phyloP scores from a whole-genome alignment of 2,888 invertebrate genomes.

The Ophion costatus region DNA sequence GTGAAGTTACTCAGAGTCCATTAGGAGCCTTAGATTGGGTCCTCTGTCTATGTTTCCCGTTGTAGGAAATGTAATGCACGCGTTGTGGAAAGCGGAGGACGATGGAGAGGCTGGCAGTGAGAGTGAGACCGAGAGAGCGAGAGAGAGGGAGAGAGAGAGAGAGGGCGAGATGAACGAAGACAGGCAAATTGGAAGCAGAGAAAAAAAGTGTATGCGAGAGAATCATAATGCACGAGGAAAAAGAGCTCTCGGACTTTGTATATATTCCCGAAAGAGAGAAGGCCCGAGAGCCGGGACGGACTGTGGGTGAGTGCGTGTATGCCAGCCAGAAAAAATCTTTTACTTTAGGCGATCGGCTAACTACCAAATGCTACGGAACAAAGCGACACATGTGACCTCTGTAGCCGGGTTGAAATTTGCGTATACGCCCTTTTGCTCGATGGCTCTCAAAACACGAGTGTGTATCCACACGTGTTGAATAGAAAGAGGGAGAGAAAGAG shows the following conservation, averaged over 20 bases:
- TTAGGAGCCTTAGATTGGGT: slow-evolving; percentile 63
- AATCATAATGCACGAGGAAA: slow-evolving; percentile 15
- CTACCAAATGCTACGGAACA: neutral
- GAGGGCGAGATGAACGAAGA: slow-evolving; percentile 3
- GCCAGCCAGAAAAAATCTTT: slow-evolving; percentile 30
- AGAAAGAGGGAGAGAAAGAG: slow-evolving; percentile 6
- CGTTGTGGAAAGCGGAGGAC: slow-evolving; percentile 6
- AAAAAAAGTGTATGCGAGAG: slow-evolving; percentile 1
- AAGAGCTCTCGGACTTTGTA: slow-evolving; percentile 25
- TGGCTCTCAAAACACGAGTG: neutral
- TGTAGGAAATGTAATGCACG: slow-evolving; percentile 49
- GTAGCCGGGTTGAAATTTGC: neutral
- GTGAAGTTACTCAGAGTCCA: too few relatives aligned
- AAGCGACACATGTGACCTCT: neutral
- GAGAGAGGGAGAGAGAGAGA: neutral
- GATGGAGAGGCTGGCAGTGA: slow-evolving; percentile 10
- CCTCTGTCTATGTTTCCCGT: slow-evolving; percentile 34
- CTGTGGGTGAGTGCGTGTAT: slow-evolving; percentile 3
- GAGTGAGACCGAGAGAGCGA: too few relatives aligned
- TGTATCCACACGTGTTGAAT: neutral
- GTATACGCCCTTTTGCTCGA: slow-evolving; percentile 9
- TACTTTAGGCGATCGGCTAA: slow-evolving; percentile 5
- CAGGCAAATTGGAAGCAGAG: neutral
- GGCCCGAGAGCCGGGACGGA: slow-evolving; percentile 18
- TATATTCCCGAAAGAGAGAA: slow-evolving; percentile 36